Conservation (phyloP, 1,140 invertebrate genomes). For the Ectropis grisescens region DNA sequence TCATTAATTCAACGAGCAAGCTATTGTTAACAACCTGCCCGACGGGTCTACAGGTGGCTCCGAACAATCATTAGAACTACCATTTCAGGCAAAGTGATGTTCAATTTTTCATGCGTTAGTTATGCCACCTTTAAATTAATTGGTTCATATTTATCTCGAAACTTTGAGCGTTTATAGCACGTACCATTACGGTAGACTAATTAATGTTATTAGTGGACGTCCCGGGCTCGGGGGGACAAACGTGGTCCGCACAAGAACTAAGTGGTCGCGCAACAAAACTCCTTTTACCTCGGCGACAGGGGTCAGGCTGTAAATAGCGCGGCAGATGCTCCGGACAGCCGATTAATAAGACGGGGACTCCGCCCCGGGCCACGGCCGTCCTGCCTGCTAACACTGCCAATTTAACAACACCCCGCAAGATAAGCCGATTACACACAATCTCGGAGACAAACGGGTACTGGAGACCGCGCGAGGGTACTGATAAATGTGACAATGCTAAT, state of each 20-base stretch:
- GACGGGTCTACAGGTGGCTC: too few relatives aligned
- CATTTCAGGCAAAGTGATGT: too few relatives aligned
- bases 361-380: conserved; percentile 20
- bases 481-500: conserved; percentile 14
- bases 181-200: too few relatives aligned
- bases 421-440: conserved; percentile 37
- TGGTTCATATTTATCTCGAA: too few relatives aligned
- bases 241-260: conserved; percentile 19
- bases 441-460: conserved; percentile 22
- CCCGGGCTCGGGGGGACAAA: too few relatives aligned
- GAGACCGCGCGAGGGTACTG: conserved; percentile 1
- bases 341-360: conserved; percentile 51
- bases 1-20: too few relatives aligned
- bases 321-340: conserved; percentile 57
- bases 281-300: conserved; percentile 26
- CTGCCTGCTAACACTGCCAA: conserved; percentile 31
- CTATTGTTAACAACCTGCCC: too few relatives aligned
- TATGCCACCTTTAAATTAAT: too few relatives aligned
- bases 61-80: too few relatives aligned
- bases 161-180: too few relatives aligned
- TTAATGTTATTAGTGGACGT: too few relatives aligned
- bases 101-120: too few relatives aligned
- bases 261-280: conserved; percentile 19
- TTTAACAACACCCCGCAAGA: conserved; percentile 36
- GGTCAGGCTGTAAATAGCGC: conserved; percentile 34